Evolutionary conservation across 2,888 invertebrate species (phyloP).

Genomic region (Rotaria magnacalcarata): DNA sequence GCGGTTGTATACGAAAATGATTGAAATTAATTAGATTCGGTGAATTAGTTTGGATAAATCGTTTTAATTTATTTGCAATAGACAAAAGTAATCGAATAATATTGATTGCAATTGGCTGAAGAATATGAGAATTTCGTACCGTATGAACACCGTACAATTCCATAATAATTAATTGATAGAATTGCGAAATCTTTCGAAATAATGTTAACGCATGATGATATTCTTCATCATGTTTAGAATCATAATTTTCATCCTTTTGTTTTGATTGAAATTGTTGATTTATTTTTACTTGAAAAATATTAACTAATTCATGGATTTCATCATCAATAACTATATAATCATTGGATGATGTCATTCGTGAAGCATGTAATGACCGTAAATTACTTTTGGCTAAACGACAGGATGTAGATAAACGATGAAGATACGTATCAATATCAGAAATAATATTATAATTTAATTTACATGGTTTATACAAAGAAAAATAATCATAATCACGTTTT

Average conservation of each 20-base stretch:
- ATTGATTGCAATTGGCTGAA: background rate
- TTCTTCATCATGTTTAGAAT: background rate
- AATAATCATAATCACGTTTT: background rate
- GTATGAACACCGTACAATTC: background rate
- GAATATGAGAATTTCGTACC: background rate
- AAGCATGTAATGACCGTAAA: background rate
- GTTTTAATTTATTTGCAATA: background rate
- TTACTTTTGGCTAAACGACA: background rate
- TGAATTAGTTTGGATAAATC: background rate
- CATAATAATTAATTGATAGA: background rate
- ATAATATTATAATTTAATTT: background rate
- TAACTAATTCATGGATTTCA: background rate
- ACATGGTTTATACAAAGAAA: background rate
- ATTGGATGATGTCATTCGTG: background rate
- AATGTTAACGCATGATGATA: background rate
- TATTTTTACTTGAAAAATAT: background rate
- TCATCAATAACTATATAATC: slow-evolving; percentile 11
- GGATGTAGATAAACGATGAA: background rate
- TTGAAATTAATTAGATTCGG: background rate
- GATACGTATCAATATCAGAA: background rate
- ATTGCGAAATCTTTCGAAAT: background rate
- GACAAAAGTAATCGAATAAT: background rate
- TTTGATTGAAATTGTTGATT: too few relatives aligned
- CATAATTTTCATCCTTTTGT: too few relatives aligned
- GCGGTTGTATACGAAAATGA: background rate